Base-by-base conservation (phyloP, 2,888 invertebrate genomes). In the Koerneria pararmatus region DNA sequence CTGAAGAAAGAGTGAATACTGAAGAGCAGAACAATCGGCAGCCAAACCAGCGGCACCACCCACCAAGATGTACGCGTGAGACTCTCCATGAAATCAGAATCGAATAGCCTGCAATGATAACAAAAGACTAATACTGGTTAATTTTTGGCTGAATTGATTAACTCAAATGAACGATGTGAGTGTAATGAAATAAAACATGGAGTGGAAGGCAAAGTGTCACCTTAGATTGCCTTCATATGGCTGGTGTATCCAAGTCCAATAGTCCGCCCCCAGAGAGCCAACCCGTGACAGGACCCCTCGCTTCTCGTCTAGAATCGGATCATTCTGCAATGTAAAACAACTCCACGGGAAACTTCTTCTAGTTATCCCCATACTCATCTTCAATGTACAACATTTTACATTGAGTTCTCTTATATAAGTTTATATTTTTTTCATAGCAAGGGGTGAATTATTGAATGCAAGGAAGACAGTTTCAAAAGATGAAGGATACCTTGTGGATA, bases 231-330 rank as follows among this genome's bases (percentile, higher is more conserved):
- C 82, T 69, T 85, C 85, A 31, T 84, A 83, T 2, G 85, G 85
- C 61, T 83, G 80, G 74, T 85, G 85, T 34, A 85, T 84, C 86
- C 86, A 86, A 19, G 82, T 82, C 80, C 82, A 82, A 71, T 86
- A 86, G 61, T 82, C 78, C 1, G 82, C 76, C 3, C 84, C 84
- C n/a, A 86, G 79, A 19, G 71, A 49, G 1, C 83, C 83, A 27
- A 86, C 83, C 72, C 84, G 83, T 62, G 79, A 77, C 35, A 85
- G 71, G 41, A 85, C 76, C 11, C 85, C 85, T 60, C 80, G 75
- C 48, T 79, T 79, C 77, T 82, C 83, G 70, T 85, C 84, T 22
- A 85, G 74, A 19, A 83, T 68, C 29, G 75, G 73, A 64, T 83
- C 83, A 37, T 80, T 80, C 85, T 84, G 75, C 24, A 76, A 70